Percentiles rank a stretch among this genome's conserved stretches.
These are phyloP conservation scores for Dryadula phaetusa DNA, from an alignment of 2,888 invertebrate species.

Conservation along the genomic window DNA sequence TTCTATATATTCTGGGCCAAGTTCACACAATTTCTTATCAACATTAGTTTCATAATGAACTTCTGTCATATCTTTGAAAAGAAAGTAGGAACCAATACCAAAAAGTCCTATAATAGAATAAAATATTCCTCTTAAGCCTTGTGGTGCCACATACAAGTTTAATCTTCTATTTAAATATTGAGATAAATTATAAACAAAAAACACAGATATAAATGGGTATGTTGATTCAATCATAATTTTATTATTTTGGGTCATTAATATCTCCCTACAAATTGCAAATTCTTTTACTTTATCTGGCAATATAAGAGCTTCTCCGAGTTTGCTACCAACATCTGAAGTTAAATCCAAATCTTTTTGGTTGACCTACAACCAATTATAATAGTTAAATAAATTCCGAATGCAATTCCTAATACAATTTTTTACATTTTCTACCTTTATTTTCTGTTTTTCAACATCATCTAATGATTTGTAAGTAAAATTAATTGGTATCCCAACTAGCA, in stretches of 20 bases:
- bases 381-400: too few species aligned
- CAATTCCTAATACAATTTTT: neutral
- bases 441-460: conserved; percentile 82
- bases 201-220: conserved; percentile 76
- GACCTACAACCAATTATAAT: conserved; percentile 72
- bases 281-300: conserved; percentile 91
- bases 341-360: conserved; percentile 86
- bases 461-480: conserved; percentile 86
- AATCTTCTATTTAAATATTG: conserved; percentile 79
- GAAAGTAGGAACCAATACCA: conserved; percentile 84
- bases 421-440: conserved; percentile 75
- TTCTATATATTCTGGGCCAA: conserved; percentile 86
- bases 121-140: conserved; percentile 65
- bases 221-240: conserved; percentile 84
- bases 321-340: conserved; percentile 85
- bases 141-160: conserved; percentile 83
- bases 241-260: conserved; percentile 85
- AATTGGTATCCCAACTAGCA: conserved; percentile 88
- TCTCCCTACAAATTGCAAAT: conserved; percentile 91
- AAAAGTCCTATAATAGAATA: conserved; percentile 85
- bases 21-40: conserved; percentile 85
- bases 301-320: conserved; percentile 87
- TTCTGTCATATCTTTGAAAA: conserved; percentile 87
- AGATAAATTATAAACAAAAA: conserved; percentile 81
- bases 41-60: conserved; percentile 85